Conservation (phyloP, 2,113 vertebrate genomes). For the Eudyptes chrysolophus region DNA sequence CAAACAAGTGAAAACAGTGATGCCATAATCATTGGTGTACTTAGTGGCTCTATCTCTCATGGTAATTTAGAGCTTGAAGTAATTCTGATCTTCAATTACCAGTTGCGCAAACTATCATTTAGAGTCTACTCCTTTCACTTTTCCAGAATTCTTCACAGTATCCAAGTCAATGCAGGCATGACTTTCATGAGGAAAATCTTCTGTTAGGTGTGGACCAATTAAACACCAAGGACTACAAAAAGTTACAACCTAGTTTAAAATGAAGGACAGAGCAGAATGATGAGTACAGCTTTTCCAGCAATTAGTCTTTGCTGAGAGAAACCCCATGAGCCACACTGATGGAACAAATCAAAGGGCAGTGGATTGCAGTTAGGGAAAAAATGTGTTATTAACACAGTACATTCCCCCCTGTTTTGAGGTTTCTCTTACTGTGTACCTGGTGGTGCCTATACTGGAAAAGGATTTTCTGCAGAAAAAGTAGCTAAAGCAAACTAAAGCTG, state of each 20-base stretch:
- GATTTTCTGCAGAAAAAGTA: neutral
- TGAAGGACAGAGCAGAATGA: neutral
- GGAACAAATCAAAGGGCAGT: neutral
- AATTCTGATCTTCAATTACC: neutral
- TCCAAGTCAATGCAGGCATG: neutral
- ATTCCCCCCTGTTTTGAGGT: neutral
- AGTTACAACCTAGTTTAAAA: neutral
- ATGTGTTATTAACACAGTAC: rapidly evolving
- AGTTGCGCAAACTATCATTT: neutral
- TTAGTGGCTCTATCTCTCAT: neutral
- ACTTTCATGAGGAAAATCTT: neutral
- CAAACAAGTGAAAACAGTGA: neutral
- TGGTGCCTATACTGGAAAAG: neutral
- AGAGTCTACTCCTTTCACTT: neutral
- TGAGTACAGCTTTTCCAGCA: neutral
- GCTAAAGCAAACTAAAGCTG: neutral
- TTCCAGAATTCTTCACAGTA: neutral
- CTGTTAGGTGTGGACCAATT: neutral
- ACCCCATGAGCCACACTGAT: neutral
- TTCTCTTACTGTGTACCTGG: neutral
- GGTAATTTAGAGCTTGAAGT: neutral
- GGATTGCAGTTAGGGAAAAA: neutral
- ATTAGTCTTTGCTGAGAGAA: neutral
- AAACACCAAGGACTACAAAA: neutral
- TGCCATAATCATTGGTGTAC: neutral